Conservation (phyloP, 2,888 invertebrate species). For the Quadriops clusia region DNA sequence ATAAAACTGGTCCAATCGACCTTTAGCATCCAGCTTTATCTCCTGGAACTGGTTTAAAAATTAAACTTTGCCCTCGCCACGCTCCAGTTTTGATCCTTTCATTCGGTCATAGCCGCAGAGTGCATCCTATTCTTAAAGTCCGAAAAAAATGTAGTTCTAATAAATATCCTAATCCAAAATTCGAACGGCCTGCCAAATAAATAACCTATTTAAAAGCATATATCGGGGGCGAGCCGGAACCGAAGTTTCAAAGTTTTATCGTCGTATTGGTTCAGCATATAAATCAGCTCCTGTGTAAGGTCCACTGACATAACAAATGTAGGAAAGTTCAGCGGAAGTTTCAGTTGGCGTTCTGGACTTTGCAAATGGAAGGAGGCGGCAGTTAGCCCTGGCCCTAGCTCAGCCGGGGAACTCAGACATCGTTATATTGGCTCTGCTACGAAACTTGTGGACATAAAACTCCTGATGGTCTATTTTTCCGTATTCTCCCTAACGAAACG, state of each 20-base stretch:
- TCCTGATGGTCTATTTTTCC: conserved; percentile 15
- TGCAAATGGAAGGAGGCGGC: conserved; percentile 14
- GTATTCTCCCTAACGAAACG: conserved; percentile 13
- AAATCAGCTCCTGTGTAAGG: conserved; percentile 31
- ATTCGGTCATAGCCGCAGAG: no score
- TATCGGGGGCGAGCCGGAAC: conserved; percentile 21
- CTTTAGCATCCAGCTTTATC: no score
- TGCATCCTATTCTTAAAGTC: no score
- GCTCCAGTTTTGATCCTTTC: no score
- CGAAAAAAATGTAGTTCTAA: conserved; percentile 5
- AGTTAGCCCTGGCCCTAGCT: conserved; percentile 14
- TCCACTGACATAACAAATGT: conserved; percentile 36
- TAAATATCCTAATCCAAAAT: no score
- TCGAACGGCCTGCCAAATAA: conserved; percentile 11
- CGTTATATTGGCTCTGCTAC: conserved; percentile 15
- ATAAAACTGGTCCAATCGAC: no score
- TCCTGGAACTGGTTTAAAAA: no score
- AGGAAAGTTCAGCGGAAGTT: conserved; percentile 23
- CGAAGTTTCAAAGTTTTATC: conserved; percentile 30
- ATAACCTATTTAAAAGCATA: conserved; percentile 26
- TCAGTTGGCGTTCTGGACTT: no score
- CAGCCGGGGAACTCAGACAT: conserved; percentile 1
- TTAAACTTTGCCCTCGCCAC: no score
- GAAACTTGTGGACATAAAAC: conserved; percentile 17
- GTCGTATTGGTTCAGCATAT: conserved; percentile 29